Conservation (phyloP, 2,113 vertebrate genomes). For the Malaclemys terrapin region DNA sequence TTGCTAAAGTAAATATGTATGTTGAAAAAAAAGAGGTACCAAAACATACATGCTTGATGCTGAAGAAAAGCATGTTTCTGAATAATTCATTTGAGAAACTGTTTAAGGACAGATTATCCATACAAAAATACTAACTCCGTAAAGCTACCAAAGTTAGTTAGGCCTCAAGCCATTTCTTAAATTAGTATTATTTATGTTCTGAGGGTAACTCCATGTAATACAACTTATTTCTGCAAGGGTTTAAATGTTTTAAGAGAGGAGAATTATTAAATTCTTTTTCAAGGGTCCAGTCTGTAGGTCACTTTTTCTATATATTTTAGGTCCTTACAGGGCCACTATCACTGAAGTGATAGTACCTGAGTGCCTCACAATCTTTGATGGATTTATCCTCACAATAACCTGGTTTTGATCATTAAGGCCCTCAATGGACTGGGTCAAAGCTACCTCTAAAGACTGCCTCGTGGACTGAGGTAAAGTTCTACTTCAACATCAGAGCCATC, state of each 20-base stretch:
- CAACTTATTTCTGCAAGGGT: not conserved
- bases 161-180: not conserved
- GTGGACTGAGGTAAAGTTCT: not conserved
- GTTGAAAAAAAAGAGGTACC: not conserved
- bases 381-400: conserved; percentile 36
- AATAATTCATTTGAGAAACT: not conserved
- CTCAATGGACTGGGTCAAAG: not conserved
- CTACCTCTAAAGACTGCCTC: not conserved
- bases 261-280: not conserved
- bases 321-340: not conserved
- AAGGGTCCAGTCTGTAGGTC: not conserved
- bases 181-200: not conserved
- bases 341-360: not conserved
- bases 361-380: conserved; percentile 26
- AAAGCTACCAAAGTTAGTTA: not conserved
- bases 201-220: not conserved
- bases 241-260: not conserved
- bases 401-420: not conserved
- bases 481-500: not conserved
- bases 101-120: not conserved
- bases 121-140: not conserved
- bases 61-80: not conserved
- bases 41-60: not conserved
- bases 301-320: not conserved
- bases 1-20: not conserved